phyloP scores from a whole-genome alignment of 2,797 vertebrate genomes.

The Protonibea diacanthus region DNA sequence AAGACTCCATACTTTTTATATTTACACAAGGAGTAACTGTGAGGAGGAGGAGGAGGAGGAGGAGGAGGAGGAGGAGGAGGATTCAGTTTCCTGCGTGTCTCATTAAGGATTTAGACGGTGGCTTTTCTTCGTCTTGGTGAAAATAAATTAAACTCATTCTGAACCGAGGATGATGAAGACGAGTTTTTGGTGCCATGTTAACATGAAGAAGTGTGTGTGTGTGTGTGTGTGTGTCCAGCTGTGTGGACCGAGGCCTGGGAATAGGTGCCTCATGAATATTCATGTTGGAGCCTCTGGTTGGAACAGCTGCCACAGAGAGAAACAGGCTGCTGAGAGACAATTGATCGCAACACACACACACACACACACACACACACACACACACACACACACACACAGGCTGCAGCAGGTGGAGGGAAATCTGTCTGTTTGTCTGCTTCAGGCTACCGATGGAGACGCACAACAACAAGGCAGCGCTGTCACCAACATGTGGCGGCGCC shows the following conservation, averaged over 20 bases:
- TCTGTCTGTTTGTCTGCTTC: constrained; percentile 63
- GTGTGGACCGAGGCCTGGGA: constrained; percentile 89
- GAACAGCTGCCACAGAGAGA: constrained; percentile 91
- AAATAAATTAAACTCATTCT: too few species aligned
- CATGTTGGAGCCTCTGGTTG: constrained; percentile 91
- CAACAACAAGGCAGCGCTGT: constrained; percentile 37
- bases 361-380: constrained; percentile 85
- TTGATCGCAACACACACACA: constrained; percentile 85
- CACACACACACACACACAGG: constrained; percentile 85
- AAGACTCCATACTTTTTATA: too few species aligned
- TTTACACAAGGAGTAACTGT: too few species aligned
- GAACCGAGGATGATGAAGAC: not conserved
- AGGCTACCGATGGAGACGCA: constrained; percentile 26
- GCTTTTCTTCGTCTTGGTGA: too few species aligned
- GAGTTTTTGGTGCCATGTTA: not conserved
- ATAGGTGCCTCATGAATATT: constrained; percentile 96
- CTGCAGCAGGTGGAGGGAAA: constrained; percentile 63
- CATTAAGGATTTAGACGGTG: too few species aligned
- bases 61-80: too few species aligned
- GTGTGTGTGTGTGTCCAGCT: constrained; percentile 87
- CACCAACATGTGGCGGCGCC: constrained; percentile 18
- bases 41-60: too few species aligned
- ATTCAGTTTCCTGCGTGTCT: too few species aligned
- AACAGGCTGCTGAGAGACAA: constrained; percentile 88
- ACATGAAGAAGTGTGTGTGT: constrained; percentile 56